Percentiles rank a stretch among this genome's conserved stretches.
These are phyloP conservation scores for Cryptus viduatorius DNA, from an alignment of 2,888 invertebrate genomes.

Conservation along the genomic window DNA sequence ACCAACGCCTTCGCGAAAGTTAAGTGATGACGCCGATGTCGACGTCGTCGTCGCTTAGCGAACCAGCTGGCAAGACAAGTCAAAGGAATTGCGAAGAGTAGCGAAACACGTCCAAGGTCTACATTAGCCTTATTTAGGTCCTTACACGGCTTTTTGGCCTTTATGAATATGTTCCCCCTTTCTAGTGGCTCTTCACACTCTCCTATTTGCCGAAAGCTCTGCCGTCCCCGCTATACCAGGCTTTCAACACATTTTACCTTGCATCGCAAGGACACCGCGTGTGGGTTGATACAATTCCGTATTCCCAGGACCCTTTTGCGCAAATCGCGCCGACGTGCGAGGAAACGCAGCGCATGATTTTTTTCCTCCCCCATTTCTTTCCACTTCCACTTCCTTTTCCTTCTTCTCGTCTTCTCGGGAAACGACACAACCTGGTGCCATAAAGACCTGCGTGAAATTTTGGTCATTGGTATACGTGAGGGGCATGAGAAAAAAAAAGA, in stretches of 20 bases:
- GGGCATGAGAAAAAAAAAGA: slow-evolving; percentile 57
- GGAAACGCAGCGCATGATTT: slow-evolving; percentile 22
- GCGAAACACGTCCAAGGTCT: background rate
- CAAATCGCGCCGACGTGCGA: slow-evolving; percentile 42
- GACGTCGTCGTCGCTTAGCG: background rate
- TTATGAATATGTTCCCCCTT: background rate
- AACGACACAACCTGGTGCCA: slow-evolving; percentile 42
- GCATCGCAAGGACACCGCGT: background rate
- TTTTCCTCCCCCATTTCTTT: background rate
- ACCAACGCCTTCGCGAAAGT: slow-evolving; percentile 45
- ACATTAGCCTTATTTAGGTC: slow-evolving; percentile 4
- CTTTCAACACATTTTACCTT: background rate
- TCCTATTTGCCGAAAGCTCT: slow-evolving; percentile 11
- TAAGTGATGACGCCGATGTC: slow-evolving; percentile 36
- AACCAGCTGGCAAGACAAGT: background rate
- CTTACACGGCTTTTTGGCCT: background rate
- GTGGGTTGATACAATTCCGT: background rate
- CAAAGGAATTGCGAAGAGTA: background rate
- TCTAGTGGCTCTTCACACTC: background rate
- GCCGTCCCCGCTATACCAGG: background rate
- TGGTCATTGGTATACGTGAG: slow-evolving; percentile 51
- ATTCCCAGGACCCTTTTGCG: slow-evolving; percentile 19
- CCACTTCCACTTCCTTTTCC: background rate
- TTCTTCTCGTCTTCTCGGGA: slow-evolving; percentile 3
- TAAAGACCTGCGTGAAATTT: slow-evolving; percentile 56